Evolutionary conservation across 2,888 invertebrate genomes (phyloP).

Genomic region (Drosophila melanosoma): DNA sequence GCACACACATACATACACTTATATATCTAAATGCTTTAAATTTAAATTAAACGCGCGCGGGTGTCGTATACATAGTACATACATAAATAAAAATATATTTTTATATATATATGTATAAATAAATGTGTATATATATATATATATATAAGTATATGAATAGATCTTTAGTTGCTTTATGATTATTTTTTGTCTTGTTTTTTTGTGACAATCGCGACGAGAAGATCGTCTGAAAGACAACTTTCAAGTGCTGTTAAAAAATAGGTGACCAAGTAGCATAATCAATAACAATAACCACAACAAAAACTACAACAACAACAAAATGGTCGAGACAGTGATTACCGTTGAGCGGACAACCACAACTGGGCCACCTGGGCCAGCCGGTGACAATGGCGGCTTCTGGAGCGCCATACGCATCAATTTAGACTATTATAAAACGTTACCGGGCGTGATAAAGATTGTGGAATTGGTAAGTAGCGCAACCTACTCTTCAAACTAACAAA

Average conservation of each 20-base stretch:
- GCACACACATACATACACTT: neutral
- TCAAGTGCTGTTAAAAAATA: slow-evolving; percentile 63
- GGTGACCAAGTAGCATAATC: slow-evolving; percentile 28
- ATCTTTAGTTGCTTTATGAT: slow-evolving; percentile 27
- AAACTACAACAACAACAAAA: slow-evolving; percentile 86
- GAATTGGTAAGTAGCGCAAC: slow-evolving; percentile 89
- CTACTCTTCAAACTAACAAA: neutral
- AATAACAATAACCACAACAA: slow-evolving; percentile 21
- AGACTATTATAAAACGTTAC: slow-evolving; percentile 92
- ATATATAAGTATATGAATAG: slow-evolving; percentile 30
- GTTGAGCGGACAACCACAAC: slow-evolving; percentile 88
- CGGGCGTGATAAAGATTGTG: slow-evolving; percentile 92
- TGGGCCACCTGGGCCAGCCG: slow-evolving; percentile 79
- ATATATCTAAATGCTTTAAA: slow-evolving; percentile 28
- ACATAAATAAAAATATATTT: slow-evolving; percentile 26
- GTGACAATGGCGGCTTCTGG: slow-evolving; percentile 85
- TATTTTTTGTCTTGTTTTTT: slow-evolving; percentile 56
- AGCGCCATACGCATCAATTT: slow-evolving; percentile 91
- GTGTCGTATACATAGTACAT: slow-evolving; percentile 12
- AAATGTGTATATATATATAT: slow-evolving; percentile 4
- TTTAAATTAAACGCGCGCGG: slow-evolving; percentile 39
- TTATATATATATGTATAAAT: neutral
- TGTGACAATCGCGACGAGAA: slow-evolving; percentile 48
- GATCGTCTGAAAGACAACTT: slow-evolving; percentile 14
- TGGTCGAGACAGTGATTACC: slow-evolving; percentile 93